Evolutionary conservation across 2,113 vertebrate genomes (phyloP).

Genomic region (Rafetus swinhoei): DNA sequence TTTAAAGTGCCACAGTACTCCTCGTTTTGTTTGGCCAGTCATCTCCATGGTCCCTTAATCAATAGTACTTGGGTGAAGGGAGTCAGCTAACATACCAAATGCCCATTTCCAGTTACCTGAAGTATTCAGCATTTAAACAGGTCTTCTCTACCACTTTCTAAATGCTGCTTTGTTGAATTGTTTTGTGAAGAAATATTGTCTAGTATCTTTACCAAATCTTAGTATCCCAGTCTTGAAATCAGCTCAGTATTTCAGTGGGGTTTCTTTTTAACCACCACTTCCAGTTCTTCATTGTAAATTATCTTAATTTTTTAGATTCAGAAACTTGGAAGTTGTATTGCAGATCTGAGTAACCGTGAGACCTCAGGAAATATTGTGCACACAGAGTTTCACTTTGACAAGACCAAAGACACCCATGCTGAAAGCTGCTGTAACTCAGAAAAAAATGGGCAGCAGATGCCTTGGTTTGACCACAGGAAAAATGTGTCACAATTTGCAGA

Average conservation of each 20-base stretch:
- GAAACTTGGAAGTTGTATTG: constrained; percentile 80
- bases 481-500: constrained; percentile 77
- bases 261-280: background rate
- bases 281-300: background rate
- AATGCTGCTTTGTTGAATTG: background rate
- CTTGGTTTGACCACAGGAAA: constrained; percentile 86
- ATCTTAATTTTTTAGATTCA: constrained; percentile 76
- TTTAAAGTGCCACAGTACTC: too few relatives aligned
- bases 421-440: constrained; percentile 83
- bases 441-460: constrained; percentile 83
- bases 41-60: background rate
- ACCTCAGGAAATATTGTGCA: constrained; percentile 77
- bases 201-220: accelerated
- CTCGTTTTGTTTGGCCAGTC: background rate
- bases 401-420: constrained; percentile 88
- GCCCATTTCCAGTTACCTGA: background rate
- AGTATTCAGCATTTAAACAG: background rate
- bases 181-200: background rate
- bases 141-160: background rate
- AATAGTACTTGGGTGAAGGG: background rate
- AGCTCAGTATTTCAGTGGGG: background rate
- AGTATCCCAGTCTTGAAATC: accelerated
- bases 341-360: constrained; percentile 79
- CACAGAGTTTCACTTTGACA: constrained; percentile 81
- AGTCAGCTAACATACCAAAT: background rate